phyloP scores from a whole-genome alignment of 2,113 vertebrate genomes.

The Stigmatopora argus region DNA sequence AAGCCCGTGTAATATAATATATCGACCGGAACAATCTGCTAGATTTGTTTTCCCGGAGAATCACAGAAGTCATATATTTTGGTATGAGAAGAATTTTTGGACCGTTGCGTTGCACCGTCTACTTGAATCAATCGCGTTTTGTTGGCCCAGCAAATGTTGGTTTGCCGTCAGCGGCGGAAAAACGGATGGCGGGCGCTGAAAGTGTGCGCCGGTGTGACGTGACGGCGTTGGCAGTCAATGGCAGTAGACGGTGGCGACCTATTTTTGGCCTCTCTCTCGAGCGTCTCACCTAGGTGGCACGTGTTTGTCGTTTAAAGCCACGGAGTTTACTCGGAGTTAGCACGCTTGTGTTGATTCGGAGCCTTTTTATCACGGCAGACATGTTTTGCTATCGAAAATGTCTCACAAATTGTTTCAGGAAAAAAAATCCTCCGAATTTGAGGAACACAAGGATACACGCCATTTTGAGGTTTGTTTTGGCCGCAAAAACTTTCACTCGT shows the following conservation, averaged over 20 bases:
- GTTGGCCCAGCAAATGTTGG: neutral
- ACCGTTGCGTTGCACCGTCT: too few species aligned
- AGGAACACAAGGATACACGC: slow-evolving; percentile 4
- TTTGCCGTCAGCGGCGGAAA: slow-evolving; percentile 1
- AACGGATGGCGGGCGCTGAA: neutral
- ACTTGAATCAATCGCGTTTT: neutral
- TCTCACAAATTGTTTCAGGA: too few species aligned
- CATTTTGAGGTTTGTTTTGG: slow-evolving; percentile 67
- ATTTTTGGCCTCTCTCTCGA: slow-evolving; percentile 44
- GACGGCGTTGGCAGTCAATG: slow-evolving; percentile 33
- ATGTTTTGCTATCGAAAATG: too few species aligned
- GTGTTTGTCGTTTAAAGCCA: slow-evolving; percentile 32
- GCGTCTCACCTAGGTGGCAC: neutral
- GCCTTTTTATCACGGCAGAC: neutral
- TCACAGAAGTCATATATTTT: too few species aligned
- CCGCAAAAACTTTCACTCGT: slow-evolving; percentile 52
- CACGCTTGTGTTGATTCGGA: slow-evolving; percentile 29
- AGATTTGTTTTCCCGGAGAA: too few species aligned
- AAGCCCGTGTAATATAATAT: too few species aligned
- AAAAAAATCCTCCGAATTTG: too few species aligned
- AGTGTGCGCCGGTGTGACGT: slow-evolving; percentile 18
- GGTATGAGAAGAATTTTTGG: too few species aligned
- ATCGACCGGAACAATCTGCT: too few species aligned
- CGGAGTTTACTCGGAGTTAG: slow-evolving; percentile 42
- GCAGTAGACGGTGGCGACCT: slow-evolving; percentile 37